Evolutionary conservation across 1,140 invertebrate genomes (phyloP).

Genomic region (Apis mellifera): DNA sequence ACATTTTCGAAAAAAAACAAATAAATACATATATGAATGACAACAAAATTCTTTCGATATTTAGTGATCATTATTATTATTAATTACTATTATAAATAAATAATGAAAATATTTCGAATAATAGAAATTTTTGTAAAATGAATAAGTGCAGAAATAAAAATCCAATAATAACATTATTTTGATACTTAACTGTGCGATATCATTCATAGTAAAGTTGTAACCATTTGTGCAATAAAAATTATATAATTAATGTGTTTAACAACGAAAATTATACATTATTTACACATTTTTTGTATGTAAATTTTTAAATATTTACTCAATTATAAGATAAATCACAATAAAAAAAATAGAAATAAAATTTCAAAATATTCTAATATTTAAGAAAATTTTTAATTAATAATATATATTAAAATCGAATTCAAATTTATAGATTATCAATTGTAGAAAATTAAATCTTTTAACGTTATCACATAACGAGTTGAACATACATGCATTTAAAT

Average conservation of each 20-base stretch:
- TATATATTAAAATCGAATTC: background rate
- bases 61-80: background rate
- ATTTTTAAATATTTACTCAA: background rate
- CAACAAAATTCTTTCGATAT: background rate
- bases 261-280: background rate
- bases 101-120: constrained; percentile 13
- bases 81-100: background rate
- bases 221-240: constrained; percentile 39
- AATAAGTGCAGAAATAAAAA: background rate
- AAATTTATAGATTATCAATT: background rate
- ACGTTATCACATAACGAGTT: constrained; percentile 6
- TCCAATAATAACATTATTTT: constrained; percentile 2
- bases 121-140: constrained; percentile 5
- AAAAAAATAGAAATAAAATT: background rate
- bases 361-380: background rate
- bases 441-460: constrained; percentile 34
- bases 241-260: background rate
- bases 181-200: constrained; percentile 23
- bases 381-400: background rate
- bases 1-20: background rate
- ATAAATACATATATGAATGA: background rate
- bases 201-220: background rate
- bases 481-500: constrained; percentile 10
- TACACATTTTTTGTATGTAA: background rate
- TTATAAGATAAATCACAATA: background rate